These are phyloP conservation scores for Sarcophaga rosellei DNA, from an alignment of 2,888 invertebrate genomes.

Conservation along the genomic window DNA sequence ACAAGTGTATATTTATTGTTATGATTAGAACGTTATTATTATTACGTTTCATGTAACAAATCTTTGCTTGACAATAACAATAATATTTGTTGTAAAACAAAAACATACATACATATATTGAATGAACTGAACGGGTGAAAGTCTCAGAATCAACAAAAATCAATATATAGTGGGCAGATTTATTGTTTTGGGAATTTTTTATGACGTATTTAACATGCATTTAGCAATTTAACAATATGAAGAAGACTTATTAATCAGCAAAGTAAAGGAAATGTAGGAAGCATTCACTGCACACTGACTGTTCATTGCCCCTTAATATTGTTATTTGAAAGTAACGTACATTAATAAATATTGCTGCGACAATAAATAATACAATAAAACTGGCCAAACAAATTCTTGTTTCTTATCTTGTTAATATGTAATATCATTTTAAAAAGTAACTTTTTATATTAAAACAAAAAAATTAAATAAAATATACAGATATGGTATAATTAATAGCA, in stretches of 20 bases:
- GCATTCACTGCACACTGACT: conserved; percentile 7
- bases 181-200: background rate
- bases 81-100: background rate
- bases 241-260: conserved; percentile 27
- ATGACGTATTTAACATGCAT: background rate
- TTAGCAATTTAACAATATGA: background rate
- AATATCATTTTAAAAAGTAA: too few relatives aligned
- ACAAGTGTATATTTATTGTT: background rate
- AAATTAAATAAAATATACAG: too few relatives aligned
- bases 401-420: background rate
- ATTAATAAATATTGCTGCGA: background rate
- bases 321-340: conserved; percentile 30
- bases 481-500: too few relatives aligned
- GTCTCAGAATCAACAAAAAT: conserved; percentile 32
- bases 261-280: conserved; percentile 44
- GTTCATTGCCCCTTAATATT: conserved; percentile 49
- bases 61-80: background rate
- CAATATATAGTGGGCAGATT: conserved; percentile 51
- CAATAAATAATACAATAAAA: too few relatives aligned
- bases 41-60: background rate
- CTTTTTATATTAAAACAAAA: too few relatives aligned
- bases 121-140: background rate
- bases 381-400: too few relatives aligned
- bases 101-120: background rate
- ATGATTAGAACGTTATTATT: background rate